These are phyloP conservation scores for Papilio demoleus DNA, from an alignment of 2,888 invertebrate species.

Conservation along the genomic window DNA sequence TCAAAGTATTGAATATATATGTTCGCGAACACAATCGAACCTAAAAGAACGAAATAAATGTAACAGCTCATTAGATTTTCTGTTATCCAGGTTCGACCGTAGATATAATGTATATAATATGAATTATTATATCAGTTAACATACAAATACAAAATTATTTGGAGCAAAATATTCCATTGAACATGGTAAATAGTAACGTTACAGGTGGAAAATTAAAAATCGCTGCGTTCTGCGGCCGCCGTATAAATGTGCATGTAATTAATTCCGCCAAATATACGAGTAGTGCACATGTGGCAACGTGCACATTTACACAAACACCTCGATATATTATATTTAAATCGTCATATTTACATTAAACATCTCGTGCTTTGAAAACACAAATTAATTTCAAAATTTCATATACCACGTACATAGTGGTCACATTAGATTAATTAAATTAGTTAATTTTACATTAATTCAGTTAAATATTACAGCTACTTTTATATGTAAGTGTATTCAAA, in stretches of 20 bases:
- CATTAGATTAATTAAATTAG: too few species aligned
- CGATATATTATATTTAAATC: not conserved
- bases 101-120: too few species aligned
- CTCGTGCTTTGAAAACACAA: not conserved
- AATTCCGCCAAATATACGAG: not conserved
- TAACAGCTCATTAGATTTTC: too few species aligned
- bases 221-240: not conserved
- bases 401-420: too few species aligned
- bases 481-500: not conserved
- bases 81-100: too few species aligned
- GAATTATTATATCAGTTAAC: too few species aligned
- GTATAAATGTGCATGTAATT: not conserved
- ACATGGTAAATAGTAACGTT: slow-evolving; percentile 12
- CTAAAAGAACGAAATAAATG: too few species aligned
- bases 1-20: too few species aligned
- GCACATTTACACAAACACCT: not conserved
- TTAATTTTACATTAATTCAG: too few species aligned
- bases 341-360: not conserved
- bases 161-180: slow-evolving; percentile 4
- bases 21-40: too few species aligned
- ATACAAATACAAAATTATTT: too few species aligned
- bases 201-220: slow-evolving; percentile 14
- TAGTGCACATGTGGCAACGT: not conserved
- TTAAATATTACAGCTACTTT: not conserved
- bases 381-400: not conserved